Evolutionary conservation across 2,888 invertebrate genomes (phyloP), one percentile per base, ranked within the genome.

Genomic region (Drosophila histrio): DNA sequence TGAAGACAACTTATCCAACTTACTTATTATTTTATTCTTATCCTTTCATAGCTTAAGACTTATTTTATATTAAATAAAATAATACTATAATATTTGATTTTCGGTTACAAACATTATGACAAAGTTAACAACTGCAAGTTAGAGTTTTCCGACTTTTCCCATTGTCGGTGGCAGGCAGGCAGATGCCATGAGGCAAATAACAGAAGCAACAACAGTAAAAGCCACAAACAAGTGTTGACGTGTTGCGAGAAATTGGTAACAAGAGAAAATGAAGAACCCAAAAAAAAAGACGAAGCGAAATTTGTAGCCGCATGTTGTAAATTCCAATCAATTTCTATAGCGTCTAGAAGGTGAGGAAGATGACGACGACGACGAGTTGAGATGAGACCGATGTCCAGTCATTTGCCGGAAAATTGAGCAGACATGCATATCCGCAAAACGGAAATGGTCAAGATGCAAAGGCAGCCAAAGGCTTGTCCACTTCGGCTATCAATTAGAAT

Each of bases 321-420:
- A 86, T 88, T 86, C 83, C 89, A 90, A 90, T 89, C 90, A 89
- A 90, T 90, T 89, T 89, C 76, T 72, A 68, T 77, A 52, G 72
- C 58, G 49, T 58, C 52, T 56, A 38, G 53, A 54, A 58, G 67
- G 65, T 63, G 68, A 70, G 34, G 57, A 56, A 57, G 56, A 49
- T 21, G 39, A 19, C 8, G 36, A 22, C n/a, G 39, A 39, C n/a
- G n/a, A 15, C 43, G 56, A 71, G 54, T 52, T 32, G 52, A 61
- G 70, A 60, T 57, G 69, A 46, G 36, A 52, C 53, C 54, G 54
- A 53, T 56, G 65, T 65, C 53, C 60, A 75, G 64, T 83, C 75
- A 88, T 89, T 88, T 87, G 79, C 78, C 73, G 89, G 79, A 89
- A 89, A 89, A 89, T 88, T 87, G 89, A 87, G 78, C 82, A 87